A percentile compares a stretch with the other conserved stretches of the same genome.
Conservation (phyloP, 2,113 vertebrate species). For the Melozone crissalis region DNA sequence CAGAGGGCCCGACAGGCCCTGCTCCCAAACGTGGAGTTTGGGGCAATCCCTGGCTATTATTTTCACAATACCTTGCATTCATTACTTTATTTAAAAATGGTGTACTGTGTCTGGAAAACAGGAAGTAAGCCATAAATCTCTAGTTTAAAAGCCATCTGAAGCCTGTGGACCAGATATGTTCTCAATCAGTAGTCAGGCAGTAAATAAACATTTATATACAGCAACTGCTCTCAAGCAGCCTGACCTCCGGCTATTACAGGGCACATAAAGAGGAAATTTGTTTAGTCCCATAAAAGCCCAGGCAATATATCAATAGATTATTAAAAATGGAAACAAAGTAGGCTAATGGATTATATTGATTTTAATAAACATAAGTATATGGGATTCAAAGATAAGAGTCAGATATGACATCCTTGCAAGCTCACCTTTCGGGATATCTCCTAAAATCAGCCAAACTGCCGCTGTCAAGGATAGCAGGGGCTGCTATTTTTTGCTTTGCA, state of each 20-base stretch:
- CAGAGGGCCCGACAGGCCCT: not conserved
- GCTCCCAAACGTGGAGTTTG: not conserved
- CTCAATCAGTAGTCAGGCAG: conserved; percentile 84
- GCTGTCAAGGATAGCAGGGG: not conserved
- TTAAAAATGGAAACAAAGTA: conserved; percentile 79
- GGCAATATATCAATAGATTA: conserved; percentile 84
- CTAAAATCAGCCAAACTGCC: not conserved
- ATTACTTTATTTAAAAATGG: conserved; percentile 70
- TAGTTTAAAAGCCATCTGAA: conserved; percentile 80
- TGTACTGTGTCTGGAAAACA: conserved; percentile 77
- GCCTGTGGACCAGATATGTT: conserved; percentile 81
- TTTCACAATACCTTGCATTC: conserved; percentile 76
- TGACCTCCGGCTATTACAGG: conserved; percentile 78
- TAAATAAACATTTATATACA: conserved; percentile 84
- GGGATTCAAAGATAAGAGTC: conserved; percentile 74
- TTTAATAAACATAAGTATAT: conserved; percentile 82
- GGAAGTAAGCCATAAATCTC: conserved; percentile 80
- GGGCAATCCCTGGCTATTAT: conserved; percentile 36
- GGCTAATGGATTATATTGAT: conserved; percentile 84
- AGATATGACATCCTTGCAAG: conserved; percentile 45
- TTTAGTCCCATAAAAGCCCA: conserved; percentile 83
- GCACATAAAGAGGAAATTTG: conserved; percentile 83
- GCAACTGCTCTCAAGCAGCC: conserved; percentile 73
- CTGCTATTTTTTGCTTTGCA: not conserved
- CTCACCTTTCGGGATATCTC: conserved; percentile 8